These are phyloP conservation scores for Pitta sordida DNA, from an alignment of 2,113 vertebrate species.

Conservation along the genomic window DNA sequence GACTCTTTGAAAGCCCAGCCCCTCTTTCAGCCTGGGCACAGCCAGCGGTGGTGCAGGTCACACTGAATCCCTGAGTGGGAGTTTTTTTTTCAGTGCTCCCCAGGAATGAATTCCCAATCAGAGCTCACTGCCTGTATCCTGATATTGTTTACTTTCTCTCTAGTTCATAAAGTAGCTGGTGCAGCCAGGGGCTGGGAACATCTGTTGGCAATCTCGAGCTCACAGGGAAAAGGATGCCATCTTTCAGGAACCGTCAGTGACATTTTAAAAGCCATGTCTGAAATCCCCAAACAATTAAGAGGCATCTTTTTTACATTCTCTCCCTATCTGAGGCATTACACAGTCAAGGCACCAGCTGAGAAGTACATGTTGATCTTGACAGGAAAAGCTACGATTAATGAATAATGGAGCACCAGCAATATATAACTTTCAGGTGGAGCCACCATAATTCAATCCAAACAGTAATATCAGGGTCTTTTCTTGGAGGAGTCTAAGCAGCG, in stretches of 20 bases:
- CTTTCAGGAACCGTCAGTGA: not conserved
- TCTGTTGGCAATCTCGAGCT: constrained; percentile 11
- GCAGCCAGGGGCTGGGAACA: not conserved
- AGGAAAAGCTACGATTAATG: constrained; percentile 64
- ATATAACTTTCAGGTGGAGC: constrained; percentile 54
- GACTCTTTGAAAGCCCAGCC: not conserved
- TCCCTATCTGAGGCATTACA: not conserved
- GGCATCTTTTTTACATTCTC: constrained; percentile 32
- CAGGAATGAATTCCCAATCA: not conserved
- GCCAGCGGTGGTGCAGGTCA: fast-evolving
- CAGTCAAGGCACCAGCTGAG: constrained; percentile 57
- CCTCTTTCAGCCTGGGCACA: not conserved
- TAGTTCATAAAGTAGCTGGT: not conserved
- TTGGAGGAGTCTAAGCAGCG: constrained; percentile 47
- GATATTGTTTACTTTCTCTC: not conserved
- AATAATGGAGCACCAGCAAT: constrained; percentile 61
- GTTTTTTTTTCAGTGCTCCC: not conserved
- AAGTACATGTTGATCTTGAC: constrained; percentile 66
- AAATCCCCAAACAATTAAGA: constrained; percentile 69
- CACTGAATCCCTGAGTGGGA: fast-evolving
- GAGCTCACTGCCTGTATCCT: not conserved
- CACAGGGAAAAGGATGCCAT: not conserved
- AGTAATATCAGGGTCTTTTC: constrained; percentile 32
- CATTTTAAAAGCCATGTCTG: constrained; percentile 58
- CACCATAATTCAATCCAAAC: constrained; percentile 60